Conservation (phyloP, 2,113 vertebrate species). For the Terrapene triunguis region DNA sequence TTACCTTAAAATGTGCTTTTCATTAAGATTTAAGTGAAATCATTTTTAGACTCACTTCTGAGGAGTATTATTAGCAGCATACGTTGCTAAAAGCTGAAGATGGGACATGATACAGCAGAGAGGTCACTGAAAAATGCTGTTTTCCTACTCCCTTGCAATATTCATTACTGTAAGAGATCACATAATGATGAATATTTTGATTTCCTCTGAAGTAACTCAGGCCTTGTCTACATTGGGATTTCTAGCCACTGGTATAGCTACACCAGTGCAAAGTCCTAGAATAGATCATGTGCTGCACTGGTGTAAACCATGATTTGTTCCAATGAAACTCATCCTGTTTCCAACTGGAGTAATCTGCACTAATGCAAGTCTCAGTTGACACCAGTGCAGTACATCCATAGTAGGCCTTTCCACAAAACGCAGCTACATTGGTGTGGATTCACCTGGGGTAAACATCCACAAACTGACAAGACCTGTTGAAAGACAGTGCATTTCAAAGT, state of each 20-base stretch:
- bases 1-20: slow-evolving; percentile 38
- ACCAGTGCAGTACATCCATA: not conserved
- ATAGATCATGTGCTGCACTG: not conserved
- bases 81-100: slow-evolving; percentile 21
- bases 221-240: not conserved
- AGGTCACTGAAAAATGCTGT: not conserved
- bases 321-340: not conserved
- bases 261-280: not conserved
- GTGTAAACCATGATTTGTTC: not conserved
- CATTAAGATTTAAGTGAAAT: slow-evolving; percentile 49
- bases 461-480: not conserved
- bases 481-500: not conserved
- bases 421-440: not conserved
- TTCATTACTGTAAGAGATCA: not conserved
- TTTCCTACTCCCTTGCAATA: not conserved
- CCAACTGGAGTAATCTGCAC: not conserved
- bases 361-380: not conserved
- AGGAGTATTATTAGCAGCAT: slow-evolving; percentile 16
- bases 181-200: not conserved
- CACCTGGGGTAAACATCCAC: not conserved
- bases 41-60: slow-evolving; percentile 31
- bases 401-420: not conserved
- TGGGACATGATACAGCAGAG: not conserved
- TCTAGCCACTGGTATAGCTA: not conserved
- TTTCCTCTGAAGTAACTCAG: not conserved